phyloP scores from a whole-genome alignment of 1,140 invertebrate genomes.

The Zaprionus lachaisei region DNA sequence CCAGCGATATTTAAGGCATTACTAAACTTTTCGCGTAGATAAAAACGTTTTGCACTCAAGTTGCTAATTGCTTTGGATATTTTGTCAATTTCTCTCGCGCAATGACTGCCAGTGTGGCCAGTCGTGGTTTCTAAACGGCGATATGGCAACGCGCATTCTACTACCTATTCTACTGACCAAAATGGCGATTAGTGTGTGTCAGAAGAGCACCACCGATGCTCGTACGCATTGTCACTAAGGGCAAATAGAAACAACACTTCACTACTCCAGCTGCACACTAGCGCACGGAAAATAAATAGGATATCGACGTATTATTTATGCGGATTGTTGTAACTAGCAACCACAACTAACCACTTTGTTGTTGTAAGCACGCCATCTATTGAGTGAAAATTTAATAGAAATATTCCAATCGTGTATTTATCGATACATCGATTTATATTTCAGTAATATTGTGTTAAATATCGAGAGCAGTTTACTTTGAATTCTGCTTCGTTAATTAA shows the following conservation, averaged over 20 bases:
- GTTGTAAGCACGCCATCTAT: not conserved
- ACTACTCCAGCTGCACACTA: conserved; percentile 18
- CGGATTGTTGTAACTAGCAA: not conserved
- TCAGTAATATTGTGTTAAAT: not conserved
- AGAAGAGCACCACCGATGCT: conserved; percentile 49
- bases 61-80: conserved; percentile 57
- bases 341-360: not conserved
- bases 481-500: not conserved
- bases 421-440: conserved; percentile 26
- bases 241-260: conserved; percentile 55
- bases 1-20: conserved; percentile 46
- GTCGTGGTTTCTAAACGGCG: conserved; percentile 27
- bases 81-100: conserved; percentile 73
- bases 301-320: conserved; percentile 10
- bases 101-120: conserved; percentile 54
- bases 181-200: conserved; percentile 58
- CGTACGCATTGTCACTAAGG: conserved; percentile 43
- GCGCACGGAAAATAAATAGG: conserved; percentile 19
- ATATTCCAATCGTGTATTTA: conserved; percentile 4
- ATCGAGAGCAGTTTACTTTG: not conserved
- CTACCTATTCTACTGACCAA: conserved; percentile 31
- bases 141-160: conserved; percentile 46
- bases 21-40: conserved; percentile 52
- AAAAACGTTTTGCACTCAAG: conserved; percentile 64
- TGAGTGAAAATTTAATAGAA: conserved; percentile 1